phyloP scores from a whole-genome alignment of 2,888 invertebrate genomes.

The Limnephilus marmoratus region DNA sequence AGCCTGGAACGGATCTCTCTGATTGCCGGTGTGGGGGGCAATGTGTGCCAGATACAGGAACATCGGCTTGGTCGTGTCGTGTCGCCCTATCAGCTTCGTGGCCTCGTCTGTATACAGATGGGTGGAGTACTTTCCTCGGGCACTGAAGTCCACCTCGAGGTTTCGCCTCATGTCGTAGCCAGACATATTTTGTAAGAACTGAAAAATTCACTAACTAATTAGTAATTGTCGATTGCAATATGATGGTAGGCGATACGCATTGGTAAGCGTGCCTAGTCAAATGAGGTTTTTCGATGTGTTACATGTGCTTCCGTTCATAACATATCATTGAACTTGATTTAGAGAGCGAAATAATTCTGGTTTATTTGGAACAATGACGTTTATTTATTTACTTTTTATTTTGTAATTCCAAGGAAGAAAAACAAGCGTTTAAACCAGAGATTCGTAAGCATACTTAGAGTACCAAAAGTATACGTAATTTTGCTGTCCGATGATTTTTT shows the following conservation, averaged over 20 bases:
- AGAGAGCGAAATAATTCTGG: not conserved
- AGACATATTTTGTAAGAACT: constrained; percentile 70
- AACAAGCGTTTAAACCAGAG: too few relatives aligned
- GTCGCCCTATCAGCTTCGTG: constrained; percentile 78
- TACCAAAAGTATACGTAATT: too few relatives aligned
- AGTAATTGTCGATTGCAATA: not conserved
- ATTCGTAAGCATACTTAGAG: too few relatives aligned
- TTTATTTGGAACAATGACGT: not conserved
- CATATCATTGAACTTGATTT: not conserved
- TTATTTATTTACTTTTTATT: not conserved
- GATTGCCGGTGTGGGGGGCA: constrained; percentile 83
- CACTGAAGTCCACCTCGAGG: constrained; percentile 76
- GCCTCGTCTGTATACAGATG: constrained; percentile 83
- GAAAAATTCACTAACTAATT: constrained; percentile 59
- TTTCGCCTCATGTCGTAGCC: constrained; percentile 82
- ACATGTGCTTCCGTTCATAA: not conserved
- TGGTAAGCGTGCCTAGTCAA: not conserved
- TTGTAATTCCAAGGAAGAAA: not conserved
- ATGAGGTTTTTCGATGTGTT: not conserved
- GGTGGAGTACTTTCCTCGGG: constrained; percentile 80
- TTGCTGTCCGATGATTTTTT: too few relatives aligned
- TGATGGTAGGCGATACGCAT: not conserved
- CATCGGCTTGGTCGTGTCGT: constrained; percentile 76
- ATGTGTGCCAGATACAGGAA: constrained; percentile 84
- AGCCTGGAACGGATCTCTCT: constrained; percentile 82